Conservation (phyloP, 2,888 invertebrate species). For the Spisula solida region DNA sequence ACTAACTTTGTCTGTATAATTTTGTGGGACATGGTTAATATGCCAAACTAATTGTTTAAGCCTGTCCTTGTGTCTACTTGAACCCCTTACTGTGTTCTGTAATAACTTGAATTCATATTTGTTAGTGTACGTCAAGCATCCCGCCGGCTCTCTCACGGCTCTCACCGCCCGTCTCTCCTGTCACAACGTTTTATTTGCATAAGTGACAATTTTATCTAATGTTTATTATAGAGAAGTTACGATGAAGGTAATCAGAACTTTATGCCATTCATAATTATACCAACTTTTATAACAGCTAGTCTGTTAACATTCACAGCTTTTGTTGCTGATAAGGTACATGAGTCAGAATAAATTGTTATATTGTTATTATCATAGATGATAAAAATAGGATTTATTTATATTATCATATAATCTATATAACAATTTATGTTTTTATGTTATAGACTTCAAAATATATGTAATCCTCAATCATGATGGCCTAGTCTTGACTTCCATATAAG, state of each 20-base stretch:
- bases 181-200: not conserved
- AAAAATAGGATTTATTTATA: too few relatives aligned
- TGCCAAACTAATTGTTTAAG: too few relatives aligned
- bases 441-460: too few relatives aligned
- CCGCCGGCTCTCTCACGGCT: not conserved
- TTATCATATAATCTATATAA: too few relatives aligned
- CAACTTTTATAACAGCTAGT: not conserved
- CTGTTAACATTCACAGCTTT: not conserved
- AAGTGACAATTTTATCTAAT: conserved; percentile 7
- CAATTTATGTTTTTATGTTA: too few relatives aligned
- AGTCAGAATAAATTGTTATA: too few relatives aligned
- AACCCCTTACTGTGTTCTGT: not conserved
- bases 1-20: too few relatives aligned
- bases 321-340: not conserved
- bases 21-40: too few relatives aligned
- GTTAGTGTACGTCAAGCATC: not conserved
- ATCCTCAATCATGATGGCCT: too few relatives aligned
- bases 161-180: not conserved
- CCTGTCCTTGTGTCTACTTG: too few relatives aligned
- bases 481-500: too few relatives aligned
- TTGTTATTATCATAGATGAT: too few relatives aligned
- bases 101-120: not conserved
- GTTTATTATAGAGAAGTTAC: not conserved
- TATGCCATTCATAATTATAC: not conserved
- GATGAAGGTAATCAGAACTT: not conserved